Evolutionary conservation across 1,140 invertebrate species (phyloP), one percentile per base, ranked within the genome.

Genomic region (Helicoverpa armigera): DNA sequence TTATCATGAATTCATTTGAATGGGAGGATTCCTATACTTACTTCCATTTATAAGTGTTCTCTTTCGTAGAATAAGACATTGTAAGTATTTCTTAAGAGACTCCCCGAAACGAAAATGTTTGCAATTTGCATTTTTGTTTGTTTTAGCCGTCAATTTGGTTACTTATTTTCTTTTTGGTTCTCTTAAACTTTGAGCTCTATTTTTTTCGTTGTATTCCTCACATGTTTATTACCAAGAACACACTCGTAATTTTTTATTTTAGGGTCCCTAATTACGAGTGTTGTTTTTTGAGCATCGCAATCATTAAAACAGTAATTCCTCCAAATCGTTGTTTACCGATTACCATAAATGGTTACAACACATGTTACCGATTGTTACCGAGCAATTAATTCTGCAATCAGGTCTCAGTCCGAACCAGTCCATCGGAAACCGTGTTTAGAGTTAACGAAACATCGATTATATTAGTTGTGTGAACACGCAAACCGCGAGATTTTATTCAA

Each of bases 361-460:
- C 43, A 48, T 53, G 73, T 63, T 51, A 76, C 58, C 73, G 73
- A 76, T 76, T 67, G 75, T 77, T 77, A 67, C 61, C 61, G 48
- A 67, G 48, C 75, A 77, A 77, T 77, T 77, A 65, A 54, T 53
- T 29, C 50, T 65, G 29, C 61, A 77, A 67, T 77, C 60, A 65
- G 75, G 75, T 77, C 75, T 48, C 50, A 54, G 23, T 35, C 9
- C 43, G 29, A 77, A 77, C 60, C 75, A 77, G 60, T 77, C 29
- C 43, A 65, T 77, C 50, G 75, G 60, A 77, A 77, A 77, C 75
- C 75, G 75, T 65, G 60, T 77, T 67, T 56, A 77, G 61, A 31
- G 23, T 23, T 77, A 77, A 54, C 61, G 50, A 65, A 77, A 77
- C 58, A 51, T 53, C 61, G 60, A 67, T 77, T 77, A 54, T 65